A percentile compares a stretch with the other conserved stretches of the same genome.
phyloP scores from a whole-genome alignment of 2,888 invertebrate species.

The Coenonympha arcania region DNA sequence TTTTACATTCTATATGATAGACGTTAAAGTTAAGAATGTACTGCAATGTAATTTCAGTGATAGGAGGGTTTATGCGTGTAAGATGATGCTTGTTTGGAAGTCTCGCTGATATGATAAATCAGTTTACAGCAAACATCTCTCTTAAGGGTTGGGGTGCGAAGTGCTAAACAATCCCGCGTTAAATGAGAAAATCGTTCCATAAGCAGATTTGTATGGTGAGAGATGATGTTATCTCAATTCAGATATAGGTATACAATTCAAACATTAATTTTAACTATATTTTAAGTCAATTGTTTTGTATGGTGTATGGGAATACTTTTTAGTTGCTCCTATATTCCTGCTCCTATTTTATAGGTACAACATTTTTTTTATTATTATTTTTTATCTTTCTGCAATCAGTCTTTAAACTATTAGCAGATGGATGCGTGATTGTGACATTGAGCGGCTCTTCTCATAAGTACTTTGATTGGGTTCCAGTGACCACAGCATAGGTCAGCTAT shows the following conservation, averaged over 20 bases:
- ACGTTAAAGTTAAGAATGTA: constrained; percentile 63
- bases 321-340: too few species aligned
- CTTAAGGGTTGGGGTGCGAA: constrained; percentile 56
- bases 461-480: too few species aligned
- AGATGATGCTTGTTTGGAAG: constrained; percentile 73
- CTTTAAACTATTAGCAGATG: too few species aligned
- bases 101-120: constrained; percentile 71
- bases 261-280: background rate
- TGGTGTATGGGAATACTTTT: too few species aligned
- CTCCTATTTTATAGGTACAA: too few species aligned
- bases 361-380: too few species aligned
- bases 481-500: too few species aligned
- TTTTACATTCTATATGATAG: constrained; percentile 61
- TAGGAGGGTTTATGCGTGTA: constrained; percentile 71
- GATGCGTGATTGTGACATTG: too few species aligned
- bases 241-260: constrained; percentile 10
- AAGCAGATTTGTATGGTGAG: constrained; percentile 25
- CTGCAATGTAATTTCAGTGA: constrained; percentile 49
- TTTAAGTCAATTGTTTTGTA: background rate
- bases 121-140: constrained; percentile 68
- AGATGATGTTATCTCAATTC: constrained; percentile 20
- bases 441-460: too few species aligned
- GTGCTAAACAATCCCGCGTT: constrained; percentile 56
- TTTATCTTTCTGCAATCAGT: too few species aligned
- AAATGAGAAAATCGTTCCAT: constrained; percentile 65